Base-by-base conservation (phyloP, 2,888 invertebrate genomes). In the Acronicta leporina region DNA sequence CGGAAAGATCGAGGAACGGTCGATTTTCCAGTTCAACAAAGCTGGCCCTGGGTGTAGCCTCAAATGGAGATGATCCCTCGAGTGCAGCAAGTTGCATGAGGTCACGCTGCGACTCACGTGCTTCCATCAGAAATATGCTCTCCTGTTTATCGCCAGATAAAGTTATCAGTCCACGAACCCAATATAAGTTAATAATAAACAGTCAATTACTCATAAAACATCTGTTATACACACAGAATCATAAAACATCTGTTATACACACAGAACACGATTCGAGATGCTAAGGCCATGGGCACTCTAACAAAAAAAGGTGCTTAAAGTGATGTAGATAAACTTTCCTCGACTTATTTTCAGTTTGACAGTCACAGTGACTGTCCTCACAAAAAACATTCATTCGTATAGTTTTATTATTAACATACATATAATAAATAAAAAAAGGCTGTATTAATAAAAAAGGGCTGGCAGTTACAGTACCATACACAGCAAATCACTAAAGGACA, bases 81-180 rank as follows among this genome's bases (percentile, higher is more conserved):
- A 86, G 63, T 14, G 88, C 88, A 5, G 91, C 86, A 60, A 82
- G 78, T 48, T 83, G 85, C 83, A 96, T 95, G 42, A 96, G 78
- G 16, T 95, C 95, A 66, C 96, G 95, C 82, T 97, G 97, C 63
- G 96, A 96, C 82, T 97, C 97, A 73, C 97, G 96, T 27, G 97
- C 97, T 89, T 97, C 97, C 75, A 97, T 91, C 83, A 97, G 90
- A 88, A 98, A 98, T 82, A 98, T 97, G 86, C 97, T 98, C 91
- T 98, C 97, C 96, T 96, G 88, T 79, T 72, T 68, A 75, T 57
- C 51, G 43, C 42, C 68, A 68, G 38, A 46, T 9, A 46, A 13
- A 46, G 8, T 15, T 7, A 30, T 53, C 53, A 53, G 45, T 45
- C 35, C 25, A n/a, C 52, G 15, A 5, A 41, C 20, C 8, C 11